Conservation (phyloP, 2,797 vertebrate species). For the Microchirus variegatus region DNA sequence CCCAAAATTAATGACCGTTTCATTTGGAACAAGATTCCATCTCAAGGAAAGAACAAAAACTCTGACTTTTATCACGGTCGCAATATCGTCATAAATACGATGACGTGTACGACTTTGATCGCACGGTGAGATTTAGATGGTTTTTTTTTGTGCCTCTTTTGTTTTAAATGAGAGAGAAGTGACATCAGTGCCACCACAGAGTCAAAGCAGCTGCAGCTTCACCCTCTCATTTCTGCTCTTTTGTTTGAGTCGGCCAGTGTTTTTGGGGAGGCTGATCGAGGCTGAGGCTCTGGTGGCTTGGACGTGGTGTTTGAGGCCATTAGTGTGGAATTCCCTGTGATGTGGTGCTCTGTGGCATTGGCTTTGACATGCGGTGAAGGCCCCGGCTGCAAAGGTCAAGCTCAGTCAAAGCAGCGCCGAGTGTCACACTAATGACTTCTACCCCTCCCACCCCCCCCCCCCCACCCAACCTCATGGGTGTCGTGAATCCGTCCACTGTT, state of each 20-base stretch:
- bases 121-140: no score
- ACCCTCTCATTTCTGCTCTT: conserved; percentile 9
- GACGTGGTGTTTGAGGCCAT: conserved; percentile 49
- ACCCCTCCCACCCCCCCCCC: conserved; percentile 19
- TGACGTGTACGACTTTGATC: no score
- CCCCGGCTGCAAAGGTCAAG: conserved; percentile 64
- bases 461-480: no score
- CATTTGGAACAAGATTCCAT: no score
- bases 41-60: no score
- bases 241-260: conserved; percentile 26
- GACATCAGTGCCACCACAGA: conserved; percentile 40
- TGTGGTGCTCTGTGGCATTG: conserved; percentile 55
- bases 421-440: conserved; percentile 60
- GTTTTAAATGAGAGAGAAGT: conserved; percentile 44
- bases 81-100: no score
- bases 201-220: conserved; percentile 6
- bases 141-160: conserved; percentile 5
- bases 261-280: conserved; percentile 17
- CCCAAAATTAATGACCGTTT: no score
- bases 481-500: conserved; percentile 54
- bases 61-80: no score
- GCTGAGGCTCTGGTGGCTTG: conserved; percentile 24
- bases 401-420: conserved; percentile 57
- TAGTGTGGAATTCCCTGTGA: conserved; percentile 69
- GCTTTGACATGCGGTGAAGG: conserved; percentile 55